Base-by-base conservation (phyloP, 2,888 invertebrate species). In the Pogonocherus hispidulus region DNA sequence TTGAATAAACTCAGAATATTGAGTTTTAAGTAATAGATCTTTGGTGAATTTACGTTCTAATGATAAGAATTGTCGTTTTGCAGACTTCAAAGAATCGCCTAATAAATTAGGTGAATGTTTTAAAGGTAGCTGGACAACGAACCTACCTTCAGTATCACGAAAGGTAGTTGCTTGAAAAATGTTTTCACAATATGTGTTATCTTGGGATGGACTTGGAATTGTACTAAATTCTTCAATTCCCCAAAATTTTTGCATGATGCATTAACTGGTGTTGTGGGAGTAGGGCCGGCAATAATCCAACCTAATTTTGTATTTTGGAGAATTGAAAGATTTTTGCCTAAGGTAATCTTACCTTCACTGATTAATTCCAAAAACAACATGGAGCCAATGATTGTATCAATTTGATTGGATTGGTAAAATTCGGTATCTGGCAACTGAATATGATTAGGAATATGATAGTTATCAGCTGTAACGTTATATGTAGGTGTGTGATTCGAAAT, bases 371-470 rank as follows among this genome's bases (percentile, higher is more conserved):
- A 73, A 54, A 71, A 71, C 35, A 71, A 46, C 14, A 23, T 55
- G n/a, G 66, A 52, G n/a, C 69, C 71, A 14, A 69, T 67, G 18
- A 73, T 32, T 20, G 60, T 35, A 54, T 69, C 67, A 41, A 73
- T 64, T 18, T 63, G 44, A 14, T 41, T 22, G 3, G 72, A 22
- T 35, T 20, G 22, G 35, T 60, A n/a, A 37, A 70, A 72, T 19
- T 44, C 47, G 23, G 54, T 22, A 23, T 72, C 63, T 20, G 70
- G 54, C 55, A 69, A 60, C 32, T 46, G 27, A 2, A 71, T 54
- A 23, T 66, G 22, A 9, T 27, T 16, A 0, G 67, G 66, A 52
- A 70, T 57, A 11, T 51, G 54, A 6, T 44, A 57, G 9, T 23
- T 22, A 16, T 32, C 19, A 23, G 27, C 46, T 14, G 52, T 35